Evolutionary conservation across 1,140 invertebrate genomes (phyloP).

Genomic region (Musca vetustissima): DNA sequence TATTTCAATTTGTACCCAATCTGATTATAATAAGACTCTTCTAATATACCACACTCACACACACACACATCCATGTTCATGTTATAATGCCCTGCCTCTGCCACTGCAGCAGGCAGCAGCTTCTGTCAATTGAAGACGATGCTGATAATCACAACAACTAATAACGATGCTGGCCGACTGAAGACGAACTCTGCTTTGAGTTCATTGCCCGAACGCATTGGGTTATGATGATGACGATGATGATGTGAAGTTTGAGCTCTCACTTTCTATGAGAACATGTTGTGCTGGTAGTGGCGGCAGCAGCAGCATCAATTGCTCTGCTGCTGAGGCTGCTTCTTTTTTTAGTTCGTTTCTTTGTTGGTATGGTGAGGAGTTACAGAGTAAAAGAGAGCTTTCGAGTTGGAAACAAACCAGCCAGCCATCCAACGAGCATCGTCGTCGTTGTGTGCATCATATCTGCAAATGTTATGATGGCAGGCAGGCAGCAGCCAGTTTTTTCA

Average conservation of each 20-base stretch:
- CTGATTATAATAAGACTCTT: too few species aligned
- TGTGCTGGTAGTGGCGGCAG: too few species aligned
- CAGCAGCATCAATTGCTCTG: too few species aligned
- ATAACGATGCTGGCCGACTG: neutral
- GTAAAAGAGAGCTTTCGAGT: neutral
- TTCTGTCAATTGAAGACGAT: neutral
- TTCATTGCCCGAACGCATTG: neutral
- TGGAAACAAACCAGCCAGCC: neutral
- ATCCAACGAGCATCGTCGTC: too few species aligned
- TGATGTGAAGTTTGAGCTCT: slow-evolving; percentile 17
- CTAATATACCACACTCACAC: too few species aligned
- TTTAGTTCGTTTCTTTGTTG: neutral
- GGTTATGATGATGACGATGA: slow-evolving; percentile 10
- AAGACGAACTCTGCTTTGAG: too few species aligned
- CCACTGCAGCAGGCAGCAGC: neutral
- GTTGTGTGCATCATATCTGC: slow-evolving; percentile 15
- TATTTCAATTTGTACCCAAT: too few species aligned
- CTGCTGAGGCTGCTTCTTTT: too few species aligned
- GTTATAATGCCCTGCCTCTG: too few species aligned
- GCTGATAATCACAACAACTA: neutral
- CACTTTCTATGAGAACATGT: slow-evolving; percentile 17
- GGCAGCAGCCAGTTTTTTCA: neutral
- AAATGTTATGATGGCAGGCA: neutral
- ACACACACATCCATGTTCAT: too few species aligned
- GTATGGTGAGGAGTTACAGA: neutral